Evolutionary conservation across 23 tunicate species (phyloP).

Genomic region (Halocynthia aurantium): DNA sequence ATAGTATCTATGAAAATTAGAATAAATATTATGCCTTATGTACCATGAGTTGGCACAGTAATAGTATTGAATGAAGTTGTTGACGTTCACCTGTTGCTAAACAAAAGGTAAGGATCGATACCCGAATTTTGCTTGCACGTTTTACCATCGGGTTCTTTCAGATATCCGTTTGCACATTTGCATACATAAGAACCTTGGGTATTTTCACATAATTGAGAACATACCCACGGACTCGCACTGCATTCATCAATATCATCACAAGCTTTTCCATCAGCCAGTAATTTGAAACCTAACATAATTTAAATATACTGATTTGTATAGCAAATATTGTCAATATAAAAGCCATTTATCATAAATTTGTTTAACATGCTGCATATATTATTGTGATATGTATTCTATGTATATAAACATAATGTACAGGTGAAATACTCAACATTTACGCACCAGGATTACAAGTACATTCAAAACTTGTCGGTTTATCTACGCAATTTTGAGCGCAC

Average conservation of each 20-base stretch:
- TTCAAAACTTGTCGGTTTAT: slow-evolving; percentile 61
- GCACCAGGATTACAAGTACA: slow-evolving; percentile 66
- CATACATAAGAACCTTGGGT: slow-evolving; percentile 54
- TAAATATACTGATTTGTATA: neutral
- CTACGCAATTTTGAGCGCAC: slow-evolving; percentile 70
- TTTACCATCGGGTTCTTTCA: slow-evolving; percentile 64
- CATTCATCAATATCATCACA: slow-evolving; percentile 80
- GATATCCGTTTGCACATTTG: slow-evolving; percentile 76
- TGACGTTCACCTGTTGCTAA: slow-evolving; percentile 56
- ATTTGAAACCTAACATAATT: slow-evolving; percentile 39
- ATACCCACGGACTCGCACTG: slow-evolving; percentile 60
- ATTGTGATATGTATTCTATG: too few relatives aligned
- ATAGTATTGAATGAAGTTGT: too few relatives aligned
- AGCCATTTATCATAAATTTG: neutral
- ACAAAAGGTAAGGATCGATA: slow-evolving; percentile 63
- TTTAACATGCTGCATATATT: neutral
- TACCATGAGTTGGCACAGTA: too few relatives aligned
- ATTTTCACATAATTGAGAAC: slow-evolving; percentile 81
- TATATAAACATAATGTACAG: too few relatives aligned
- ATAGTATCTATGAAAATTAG: slow-evolving; percentile 45
- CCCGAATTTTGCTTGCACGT: slow-evolving; percentile 70
- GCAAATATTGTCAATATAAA: neutral
- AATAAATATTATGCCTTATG: neutral
- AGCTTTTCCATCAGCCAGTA: slow-evolving; percentile 59
- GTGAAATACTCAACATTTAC: neutral